Conservation (phyloP, 2,113 vertebrate species). For the Poicephalus meyeri region DNA sequence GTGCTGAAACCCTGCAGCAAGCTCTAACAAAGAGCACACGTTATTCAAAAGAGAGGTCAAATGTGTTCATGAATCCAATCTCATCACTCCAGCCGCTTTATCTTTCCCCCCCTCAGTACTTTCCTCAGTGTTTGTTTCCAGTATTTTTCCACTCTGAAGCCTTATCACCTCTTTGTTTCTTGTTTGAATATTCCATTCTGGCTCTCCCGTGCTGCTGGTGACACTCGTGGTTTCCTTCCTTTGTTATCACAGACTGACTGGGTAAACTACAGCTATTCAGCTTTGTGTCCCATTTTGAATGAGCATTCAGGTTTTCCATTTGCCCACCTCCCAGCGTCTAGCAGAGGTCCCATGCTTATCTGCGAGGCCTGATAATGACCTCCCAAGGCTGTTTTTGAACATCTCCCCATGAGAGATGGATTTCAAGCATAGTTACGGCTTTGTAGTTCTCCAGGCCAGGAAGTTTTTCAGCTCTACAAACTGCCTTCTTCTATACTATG, state of each 20-base stretch:
- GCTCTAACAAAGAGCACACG: not conserved
- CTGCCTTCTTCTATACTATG: not conserved
- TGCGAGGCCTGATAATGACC: not conserved
- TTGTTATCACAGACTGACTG: not conserved
- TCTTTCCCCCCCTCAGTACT: not conserved
- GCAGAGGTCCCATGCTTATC: not conserved
- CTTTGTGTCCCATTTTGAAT: not conserved
- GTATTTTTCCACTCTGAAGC: not conserved
- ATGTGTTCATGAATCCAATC: not conserved
- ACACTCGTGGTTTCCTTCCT: conserved; percentile 10
- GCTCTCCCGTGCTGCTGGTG: not conserved
- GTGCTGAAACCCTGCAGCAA: not conserved
- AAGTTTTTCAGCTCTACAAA: not conserved
- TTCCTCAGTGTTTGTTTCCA: not conserved
- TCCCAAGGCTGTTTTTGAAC: not conserved
- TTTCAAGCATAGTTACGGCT: not conserved
- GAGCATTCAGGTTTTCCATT: conserved; percentile 20
- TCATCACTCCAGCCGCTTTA: not conserved
- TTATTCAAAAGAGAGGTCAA: not conserved
- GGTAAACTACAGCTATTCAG: not conserved
- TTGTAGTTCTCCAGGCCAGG: not conserved
- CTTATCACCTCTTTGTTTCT: conserved; percentile 31
- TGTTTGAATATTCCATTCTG: not conserved
- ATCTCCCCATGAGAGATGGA: not conserved
- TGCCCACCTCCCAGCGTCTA: not conserved